A percentile compares a stretch with the other conserved stretches of the same genome.
Evolutionary conservation across 2,113 vertebrate genomes (phyloP).

Genomic region (Motacilla alba): DNA sequence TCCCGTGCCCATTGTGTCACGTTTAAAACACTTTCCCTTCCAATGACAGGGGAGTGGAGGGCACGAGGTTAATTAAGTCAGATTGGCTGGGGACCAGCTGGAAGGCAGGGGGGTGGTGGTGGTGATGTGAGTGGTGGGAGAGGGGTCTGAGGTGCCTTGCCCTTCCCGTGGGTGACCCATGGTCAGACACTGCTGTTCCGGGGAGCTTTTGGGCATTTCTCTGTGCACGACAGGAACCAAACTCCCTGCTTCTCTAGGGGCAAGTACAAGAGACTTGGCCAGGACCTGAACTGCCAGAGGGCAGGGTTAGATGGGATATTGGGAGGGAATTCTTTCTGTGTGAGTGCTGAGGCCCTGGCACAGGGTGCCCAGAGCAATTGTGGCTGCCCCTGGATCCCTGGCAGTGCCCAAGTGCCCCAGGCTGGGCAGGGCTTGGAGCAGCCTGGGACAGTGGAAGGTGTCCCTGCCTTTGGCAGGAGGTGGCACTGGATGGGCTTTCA

Average conservation of each 20-base stretch:
- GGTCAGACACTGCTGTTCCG: background rate
- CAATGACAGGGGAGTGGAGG: background rate
- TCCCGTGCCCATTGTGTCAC: fast-evolving
- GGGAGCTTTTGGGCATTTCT: background rate
- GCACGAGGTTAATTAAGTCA: background rate
- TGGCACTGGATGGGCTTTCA: background rate
- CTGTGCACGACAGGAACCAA: background rate
- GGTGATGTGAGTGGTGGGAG: background rate
- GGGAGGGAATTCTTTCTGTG: background rate
- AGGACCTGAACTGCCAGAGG: background rate
- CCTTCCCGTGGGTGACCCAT: fast-evolving
- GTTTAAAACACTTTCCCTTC: background rate
- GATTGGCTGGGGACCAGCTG: background rate
- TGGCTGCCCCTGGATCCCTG: too few relatives aligned
- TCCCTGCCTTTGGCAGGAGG: background rate
- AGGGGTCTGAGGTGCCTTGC: background rate
- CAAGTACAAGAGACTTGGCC: background rate
- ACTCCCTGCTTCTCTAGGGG: background rate
- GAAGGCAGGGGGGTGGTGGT: background rate
- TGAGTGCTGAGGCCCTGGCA: background rate
- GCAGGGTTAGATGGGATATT: background rate
- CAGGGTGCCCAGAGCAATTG: too few relatives aligned
- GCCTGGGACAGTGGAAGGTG: too few relatives aligned
- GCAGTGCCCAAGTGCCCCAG: too few relatives aligned
- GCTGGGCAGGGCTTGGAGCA: too few relatives aligned